Percentiles rank a stretch among this genome's conserved stretches.
Evolutionary conservation across 2,113 vertebrate species (phyloP).

Genomic region (Litocranius walleri): DNA sequence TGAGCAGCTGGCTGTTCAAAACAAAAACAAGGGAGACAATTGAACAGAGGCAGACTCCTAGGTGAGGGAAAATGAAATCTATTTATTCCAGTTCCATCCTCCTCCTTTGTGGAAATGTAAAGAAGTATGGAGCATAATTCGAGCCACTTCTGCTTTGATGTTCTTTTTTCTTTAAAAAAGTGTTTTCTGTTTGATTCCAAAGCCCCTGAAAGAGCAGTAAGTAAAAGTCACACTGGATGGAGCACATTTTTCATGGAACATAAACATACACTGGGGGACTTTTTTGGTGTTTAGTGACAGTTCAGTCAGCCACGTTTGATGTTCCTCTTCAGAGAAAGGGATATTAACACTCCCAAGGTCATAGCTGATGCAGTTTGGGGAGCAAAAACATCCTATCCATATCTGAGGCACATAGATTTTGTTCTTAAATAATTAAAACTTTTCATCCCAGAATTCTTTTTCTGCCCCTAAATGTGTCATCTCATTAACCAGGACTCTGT

Average conservation of each 20-base stretch:
- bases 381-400: neutral
- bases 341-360: slow-evolving; percentile 16
- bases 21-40: neutral
- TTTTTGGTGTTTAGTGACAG: neutral
- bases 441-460: slow-evolving; percentile 48
- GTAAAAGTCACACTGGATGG: neutral
- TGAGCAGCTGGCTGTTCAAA: neutral
- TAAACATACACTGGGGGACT: neutral
- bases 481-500: slow-evolving; percentile 39
- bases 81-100: neutral
- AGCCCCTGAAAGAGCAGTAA: neutral
- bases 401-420: slow-evolving; percentile 36
- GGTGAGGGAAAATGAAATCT: neutral
- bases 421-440: slow-evolving; percentile 63
- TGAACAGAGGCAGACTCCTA: neutral
- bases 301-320: neutral
- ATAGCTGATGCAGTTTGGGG: slow-evolving; percentile 21
- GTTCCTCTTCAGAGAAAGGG: slow-evolving; percentile 43
- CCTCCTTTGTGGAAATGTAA: neutral
- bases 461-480: slow-evolving; percentile 10
- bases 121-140: neutral
- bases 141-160: neutral
- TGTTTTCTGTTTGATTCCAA: neutral
- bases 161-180: neutral
- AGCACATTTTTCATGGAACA: neutral